These are phyloP conservation scores for Diplolepis rosae DNA, from an alignment of 2,888 invertebrate genomes.

Conservation along the genomic window DNA sequence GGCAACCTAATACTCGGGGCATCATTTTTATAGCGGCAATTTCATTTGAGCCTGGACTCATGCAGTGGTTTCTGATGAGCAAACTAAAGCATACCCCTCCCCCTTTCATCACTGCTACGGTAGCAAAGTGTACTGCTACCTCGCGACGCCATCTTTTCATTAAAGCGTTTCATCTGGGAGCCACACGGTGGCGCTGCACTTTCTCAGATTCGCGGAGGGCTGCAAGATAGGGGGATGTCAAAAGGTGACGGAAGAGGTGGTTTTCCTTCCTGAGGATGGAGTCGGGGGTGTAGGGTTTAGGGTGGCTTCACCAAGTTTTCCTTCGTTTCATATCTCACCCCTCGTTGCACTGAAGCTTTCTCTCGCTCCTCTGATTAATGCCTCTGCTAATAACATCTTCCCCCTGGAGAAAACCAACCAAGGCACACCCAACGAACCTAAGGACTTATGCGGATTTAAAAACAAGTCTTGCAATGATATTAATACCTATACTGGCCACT, in stretches of 20 bases:
- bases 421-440: conserved; percentile 42
- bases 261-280: conserved; percentile 21
- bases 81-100: conserved; percentile 52
- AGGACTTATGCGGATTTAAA: conserved; percentile 72
- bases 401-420: conserved; percentile 57
- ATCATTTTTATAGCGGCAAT: conserved; percentile 72
- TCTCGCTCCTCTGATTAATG: conserved; percentile 63
- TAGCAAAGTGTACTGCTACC: conserved; percentile 25
- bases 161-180: conserved; percentile 68
- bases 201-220: conserved; percentile 29
- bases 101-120: conserved; percentile 30
- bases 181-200: conserved; percentile 59
- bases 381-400: conserved; percentile 72
- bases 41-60: conserved; percentile 71
- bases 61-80: conserved; percentile 72
- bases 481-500: conserved; percentile 6
- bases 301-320: conserved; percentile 50
- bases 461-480: conserved; percentile 55
- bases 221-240: conserved; percentile 51
- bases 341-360: conserved; percentile 41
- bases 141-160: conserved; percentile 70
- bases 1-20: conserved; percentile 65
- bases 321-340: conserved; percentile 61
- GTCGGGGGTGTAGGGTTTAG: conserved; percentile 35
- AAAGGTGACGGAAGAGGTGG: conserved; percentile 36